A percentile compares a stretch with the other conserved stretches of the same genome.
These are phyloP conservation scores for Melanotus villosus DNA, from an alignment of 2,888 invertebrate genomes.

Conservation along the genomic window DNA sequence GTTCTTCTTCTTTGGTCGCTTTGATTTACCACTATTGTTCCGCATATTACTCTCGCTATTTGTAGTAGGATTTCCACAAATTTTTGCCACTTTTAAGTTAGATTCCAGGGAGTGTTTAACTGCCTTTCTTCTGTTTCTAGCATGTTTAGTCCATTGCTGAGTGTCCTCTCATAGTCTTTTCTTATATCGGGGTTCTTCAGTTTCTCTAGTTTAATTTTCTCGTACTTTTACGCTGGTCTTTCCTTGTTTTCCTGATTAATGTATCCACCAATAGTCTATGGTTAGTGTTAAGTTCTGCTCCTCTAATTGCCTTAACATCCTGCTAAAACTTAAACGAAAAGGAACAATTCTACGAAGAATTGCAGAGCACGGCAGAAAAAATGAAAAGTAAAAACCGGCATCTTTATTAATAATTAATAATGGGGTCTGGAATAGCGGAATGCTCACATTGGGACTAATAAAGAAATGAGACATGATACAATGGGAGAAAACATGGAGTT, in stretches of 20 bases:
- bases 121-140: constrained; percentile 6
- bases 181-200: background rate
- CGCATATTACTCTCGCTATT: background rate
- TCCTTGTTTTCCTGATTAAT: background rate
- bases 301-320: background rate
- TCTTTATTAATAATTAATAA: too few species aligned
- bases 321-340: too few species aligned
- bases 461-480: too few species aligned
- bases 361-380: too few species aligned
- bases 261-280: constrained; percentile 11
- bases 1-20: background rate
- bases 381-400: too few species aligned
- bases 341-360: too few species aligned
- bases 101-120: background rate
- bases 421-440: too few species aligned
- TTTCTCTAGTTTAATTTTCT: constrained; percentile 1
- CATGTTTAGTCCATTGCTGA: background rate
- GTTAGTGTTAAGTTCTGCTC: background rate
- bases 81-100: background rate
- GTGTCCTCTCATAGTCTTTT: background rate
- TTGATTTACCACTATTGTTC: constrained; percentile 5
- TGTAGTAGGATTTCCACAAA: background rate
- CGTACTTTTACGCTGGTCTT: background rate
- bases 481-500: too few species aligned
- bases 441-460: too few species aligned